A percentile compares a stretch with the other conserved stretches of the same genome.
These are phyloP conservation scores for Rhorus exstirpatorius DNA, from an alignment of 2,888 invertebrate species.

Conservation along the genomic window DNA sequence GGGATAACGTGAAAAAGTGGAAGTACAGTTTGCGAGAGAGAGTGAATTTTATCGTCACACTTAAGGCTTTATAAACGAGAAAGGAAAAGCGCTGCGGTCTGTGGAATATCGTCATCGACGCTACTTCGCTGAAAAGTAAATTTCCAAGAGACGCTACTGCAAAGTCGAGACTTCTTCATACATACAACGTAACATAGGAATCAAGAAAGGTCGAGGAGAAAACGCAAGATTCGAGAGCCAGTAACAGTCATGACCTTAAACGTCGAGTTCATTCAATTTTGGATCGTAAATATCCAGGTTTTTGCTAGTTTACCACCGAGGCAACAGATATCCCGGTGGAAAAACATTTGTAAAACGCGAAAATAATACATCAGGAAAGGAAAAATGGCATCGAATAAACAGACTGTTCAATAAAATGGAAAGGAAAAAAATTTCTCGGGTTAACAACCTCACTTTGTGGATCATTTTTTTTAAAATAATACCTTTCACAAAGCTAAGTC, in stretches of 20 bases:
- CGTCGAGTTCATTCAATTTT: slow-evolving; percentile 38
- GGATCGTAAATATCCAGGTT: slow-evolving; percentile 28
- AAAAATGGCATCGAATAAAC: background rate
- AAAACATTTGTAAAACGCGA: background rate
- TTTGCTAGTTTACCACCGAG: slow-evolving; percentile 41
- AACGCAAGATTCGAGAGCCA: background rate
- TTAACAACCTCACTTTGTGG: too few relatives aligned
- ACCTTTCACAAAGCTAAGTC: too few relatives aligned
- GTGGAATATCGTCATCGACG: slow-evolving; percentile 54
- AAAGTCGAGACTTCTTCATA: background rate
- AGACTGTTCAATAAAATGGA: too few relatives aligned
- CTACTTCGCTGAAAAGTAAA: slow-evolving; percentile 35
- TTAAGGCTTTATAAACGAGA: background rate
- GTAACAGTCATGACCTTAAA: slow-evolving; percentile 16
- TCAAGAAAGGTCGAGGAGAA: background rate
- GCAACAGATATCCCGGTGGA: slow-evolving; percentile 28
- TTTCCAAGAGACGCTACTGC: slow-evolving; percentile 38
- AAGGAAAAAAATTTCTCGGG: background rate
- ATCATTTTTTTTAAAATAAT: too few relatives aligned
- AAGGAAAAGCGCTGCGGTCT: slow-evolving; percentile 26
- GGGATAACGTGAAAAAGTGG: slow-evolving; percentile 14
- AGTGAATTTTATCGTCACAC: background rate
- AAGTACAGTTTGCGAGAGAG: slow-evolving; percentile 7
- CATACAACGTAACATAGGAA: too few relatives aligned
- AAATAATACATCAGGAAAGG: background rate